Base-by-base conservation (phyloP, 2,113 vertebrate genomes). In the Sylvietta virens region DNA sequence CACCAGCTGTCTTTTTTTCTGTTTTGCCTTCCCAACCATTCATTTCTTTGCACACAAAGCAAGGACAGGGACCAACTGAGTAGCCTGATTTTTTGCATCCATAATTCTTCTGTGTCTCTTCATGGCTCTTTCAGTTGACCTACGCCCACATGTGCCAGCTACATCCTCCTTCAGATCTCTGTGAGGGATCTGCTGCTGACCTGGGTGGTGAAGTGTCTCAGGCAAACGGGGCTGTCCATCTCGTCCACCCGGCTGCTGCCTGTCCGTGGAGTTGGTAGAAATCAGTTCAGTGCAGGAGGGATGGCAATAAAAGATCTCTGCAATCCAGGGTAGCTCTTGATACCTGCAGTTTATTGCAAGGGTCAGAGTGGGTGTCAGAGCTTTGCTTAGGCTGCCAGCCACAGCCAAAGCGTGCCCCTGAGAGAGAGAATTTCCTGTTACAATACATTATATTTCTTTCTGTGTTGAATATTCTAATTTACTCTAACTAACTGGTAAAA, bases 101-200 rank as follows among this genome's bases (percentile, higher is more conserved):
- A 37, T 21, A 21, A 24, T 57, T 88, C 83, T 21, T 15, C 73
- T 17, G 18, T 31, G 56, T 44, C 24, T 82, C 51, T 72, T n/a
- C 15, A 7, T 21, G 67, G 24, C 45, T 54, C 18, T 23, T 90
- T 35, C 50, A 47, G 54, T 7, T 28, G 28, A 70, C 50, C 39
- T 74, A n/a, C 0, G 0, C 39, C 62, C 58, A 73, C 1, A 0
- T 5, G 45, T 6, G 1, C 76, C 64, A 70, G 42, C 74, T 82
- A n/a, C 79, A 42, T 94, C 62, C 79, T 82, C 42, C 70, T 72
- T 26, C 61, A 64, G 28, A 72, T 69, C 87, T 78, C 67, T 11
- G 35, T 28, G 64, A 92, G 20, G 42, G 33, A 86, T 67, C 45
- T 67, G 56, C 45, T 90, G 84, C 73, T 86, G 47, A 50, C 51